Evolutionary conservation across 2,888 invertebrate species (phyloP), one percentile per base, ranked within the genome.

Genomic region (Polydrusus tereticollis): DNA sequence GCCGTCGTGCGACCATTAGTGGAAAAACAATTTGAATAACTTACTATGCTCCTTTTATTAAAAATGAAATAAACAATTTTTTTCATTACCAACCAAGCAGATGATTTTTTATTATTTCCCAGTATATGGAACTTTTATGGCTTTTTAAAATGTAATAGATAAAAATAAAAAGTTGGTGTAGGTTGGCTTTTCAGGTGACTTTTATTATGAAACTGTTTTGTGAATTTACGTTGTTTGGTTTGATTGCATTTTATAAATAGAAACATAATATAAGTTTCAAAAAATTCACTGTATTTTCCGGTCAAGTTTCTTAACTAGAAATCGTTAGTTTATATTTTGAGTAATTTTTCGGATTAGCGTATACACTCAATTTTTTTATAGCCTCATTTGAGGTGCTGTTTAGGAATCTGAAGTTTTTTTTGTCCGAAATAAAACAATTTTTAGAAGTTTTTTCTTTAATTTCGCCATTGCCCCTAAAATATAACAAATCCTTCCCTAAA

Each of bases 121-220:
- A 23, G 20, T 21, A 47, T 47, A 47, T 47, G 23, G 10, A 47
- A 47, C 21, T 47, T 23, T 47, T 47, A 23, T 47, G 12, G 23
- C n/a, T 23, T 47, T n/a, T 41, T 41, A 41, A 41, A 41, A 7
- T 47, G 47, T 47, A 47, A 47, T 47, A 47, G 47, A 47, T 47
- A 47, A 47, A 47, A 47, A 47, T 47, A 23, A 21, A 21, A 47
- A 47, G 21, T 47, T 47, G 47, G 23, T 47, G 47, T 47, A 47
- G 47, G 47, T 47, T 47, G 47, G 14, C 23, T 23, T 47, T 47
- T 47, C n/a, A 23, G n/a, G 21, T 23, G 47, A 47, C 21, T 23
- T 47, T 47, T 47, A 47, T 47, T 23, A 23, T 23, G 36, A 36
- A 12, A 8, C n/a, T 36, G 12, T 36, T 36, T n/a, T 36, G 36